These are phyloP conservation scores for Drosophila falleni DNA, from an alignment of 2,888 invertebrate species.

Conservation along the genomic window DNA sequence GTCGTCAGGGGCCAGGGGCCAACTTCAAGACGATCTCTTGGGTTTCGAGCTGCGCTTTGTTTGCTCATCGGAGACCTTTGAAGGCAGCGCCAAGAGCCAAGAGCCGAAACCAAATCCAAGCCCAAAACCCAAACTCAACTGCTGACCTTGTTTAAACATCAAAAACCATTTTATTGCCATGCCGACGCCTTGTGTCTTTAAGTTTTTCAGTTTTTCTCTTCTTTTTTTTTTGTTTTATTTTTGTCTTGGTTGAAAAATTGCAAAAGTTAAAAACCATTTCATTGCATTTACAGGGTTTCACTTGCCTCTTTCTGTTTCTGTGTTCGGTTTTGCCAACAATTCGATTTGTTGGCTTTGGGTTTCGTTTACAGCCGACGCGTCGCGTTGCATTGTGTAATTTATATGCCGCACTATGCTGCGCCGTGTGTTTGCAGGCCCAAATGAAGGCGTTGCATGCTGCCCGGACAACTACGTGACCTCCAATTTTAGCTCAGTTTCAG, in stretches of 20 bases:
- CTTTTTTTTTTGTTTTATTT: slow-evolving; percentile 18
- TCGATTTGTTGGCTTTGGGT: slow-evolving; percentile 59
- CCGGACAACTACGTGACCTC: slow-evolving; percentile 75
- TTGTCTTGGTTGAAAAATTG: slow-evolving; percentile 66
- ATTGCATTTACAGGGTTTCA: slow-evolving; percentile 80
- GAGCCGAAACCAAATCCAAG: slow-evolving; percentile 11
- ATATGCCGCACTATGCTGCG: slow-evolving; percentile 61
- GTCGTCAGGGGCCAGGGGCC: slow-evolving; percentile 29
- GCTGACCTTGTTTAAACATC: slow-evolving; percentile 75
- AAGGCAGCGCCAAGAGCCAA: slow-evolving; percentile 46
- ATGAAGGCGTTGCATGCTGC: slow-evolving; percentile 66
- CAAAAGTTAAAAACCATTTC: slow-evolving; percentile 78
- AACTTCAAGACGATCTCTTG: slow-evolving; percentile 26
- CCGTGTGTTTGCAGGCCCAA: slow-evolving; percentile 39
- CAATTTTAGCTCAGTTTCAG: slow-evolving; percentile 71
- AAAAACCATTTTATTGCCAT: slow-evolving; percentile 69
- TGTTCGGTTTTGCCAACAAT: slow-evolving; percentile 48
- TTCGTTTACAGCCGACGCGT: slow-evolving; percentile 29
- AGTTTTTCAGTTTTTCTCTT: slow-evolving; percentile 26
- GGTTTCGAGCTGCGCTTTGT: slow-evolving; percentile 55
- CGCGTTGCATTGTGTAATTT: slow-evolving; percentile 73
- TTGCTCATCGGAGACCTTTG: slow-evolving; percentile 65
- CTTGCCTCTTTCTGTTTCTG: slow-evolving; percentile 46
- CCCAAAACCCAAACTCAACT: slow-evolving; percentile 16
- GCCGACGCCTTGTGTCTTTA: slow-evolving; percentile 55